Base-by-base conservation (phyloP, 2,888 invertebrate genomes). In the Dascillus cervinus region DNA sequence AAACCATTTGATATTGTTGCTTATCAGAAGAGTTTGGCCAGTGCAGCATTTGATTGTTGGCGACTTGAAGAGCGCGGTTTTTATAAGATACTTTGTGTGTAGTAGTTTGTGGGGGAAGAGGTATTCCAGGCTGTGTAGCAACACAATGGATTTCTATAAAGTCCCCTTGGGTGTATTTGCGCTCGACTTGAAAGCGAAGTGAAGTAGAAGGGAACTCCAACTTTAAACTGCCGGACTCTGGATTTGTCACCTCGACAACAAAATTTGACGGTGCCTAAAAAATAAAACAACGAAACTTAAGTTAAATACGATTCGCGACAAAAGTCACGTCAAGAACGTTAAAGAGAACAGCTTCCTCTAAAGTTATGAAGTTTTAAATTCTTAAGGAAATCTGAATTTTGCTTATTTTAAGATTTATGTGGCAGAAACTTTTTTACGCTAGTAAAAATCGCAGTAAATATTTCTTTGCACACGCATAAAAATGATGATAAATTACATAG, bases 151-250 rank as follows among this genome's bases (percentile, higher is more conserved):
- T 22, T 15, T 39, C 36, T 23, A 39, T 26, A 11, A 17, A 19
- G 33, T 39, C 33, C 31, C 38, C 34, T 22, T 30, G 39, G 13
- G 39, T 23, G 28, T 39, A 25, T 29, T 39, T 39, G 33, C 36
- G 39, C 30, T 33, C 31, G 24, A 36, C 27, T 36, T 30, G 39
- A 22, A 39, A 39, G 6, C 30, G 32, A 9, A 39, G 29, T 6
- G 31, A 31, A 19, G 32, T 36, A 24, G 39, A 39, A 14, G 32
- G 39, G 22, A 33, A 34, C 24, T 22, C 26, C 24, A 36, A 26
- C 22, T n/a, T n/a, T n/a, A n/a, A n/a, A n/a, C 39, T 36, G 17
- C 36, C 39, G 14, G 24, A 30, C 31, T 39, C 33, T 21, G 36
- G 29, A 11, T 31, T 24, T 19, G 29, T 34, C 34, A 32, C 34